Percentiles rank a stretch among this genome's conserved stretches.
phyloP scores from a whole-genome alignment of 2,797 vertebrate genomes.

The Argya squamiceps region DNA sequence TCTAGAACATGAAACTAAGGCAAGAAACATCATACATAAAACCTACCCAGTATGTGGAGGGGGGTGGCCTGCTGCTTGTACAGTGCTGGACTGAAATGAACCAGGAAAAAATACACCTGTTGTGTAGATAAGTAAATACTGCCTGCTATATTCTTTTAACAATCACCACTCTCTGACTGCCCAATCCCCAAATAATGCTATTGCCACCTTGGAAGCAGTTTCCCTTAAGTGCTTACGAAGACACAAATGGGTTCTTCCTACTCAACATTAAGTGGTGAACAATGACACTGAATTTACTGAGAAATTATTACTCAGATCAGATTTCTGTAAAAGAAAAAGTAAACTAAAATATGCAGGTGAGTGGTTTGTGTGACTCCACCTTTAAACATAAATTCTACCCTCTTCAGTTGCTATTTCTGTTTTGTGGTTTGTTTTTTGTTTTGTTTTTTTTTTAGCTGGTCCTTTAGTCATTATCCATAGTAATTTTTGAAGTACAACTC shows the following conservation, averaged over 20 bases:
- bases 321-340: neutral
- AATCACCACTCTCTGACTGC: neutral
- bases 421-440: fast-evolving
- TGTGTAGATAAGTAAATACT: neutral
- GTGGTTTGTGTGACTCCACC: neutral
- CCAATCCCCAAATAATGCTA: neutral
- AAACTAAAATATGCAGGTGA: neutral
- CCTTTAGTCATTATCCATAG: neutral
- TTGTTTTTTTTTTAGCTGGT: neutral
- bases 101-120: neutral
- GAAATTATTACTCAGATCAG: neutral
- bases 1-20: neutral
- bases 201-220: neutral
- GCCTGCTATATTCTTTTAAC: neutral
- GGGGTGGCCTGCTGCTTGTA: neutral
- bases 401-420: neutral
- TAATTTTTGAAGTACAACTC: neutral
- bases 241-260: neutral
- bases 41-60: neutral
- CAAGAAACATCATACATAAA: neutral
- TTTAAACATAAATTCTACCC: neutral
- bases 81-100: neutral
- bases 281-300: neutral
- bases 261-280: neutral
- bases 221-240: neutral